phyloP scores from a whole-genome alignment of 1,140 invertebrate genomes.

The Panagrolaimus sp. region DNA sequence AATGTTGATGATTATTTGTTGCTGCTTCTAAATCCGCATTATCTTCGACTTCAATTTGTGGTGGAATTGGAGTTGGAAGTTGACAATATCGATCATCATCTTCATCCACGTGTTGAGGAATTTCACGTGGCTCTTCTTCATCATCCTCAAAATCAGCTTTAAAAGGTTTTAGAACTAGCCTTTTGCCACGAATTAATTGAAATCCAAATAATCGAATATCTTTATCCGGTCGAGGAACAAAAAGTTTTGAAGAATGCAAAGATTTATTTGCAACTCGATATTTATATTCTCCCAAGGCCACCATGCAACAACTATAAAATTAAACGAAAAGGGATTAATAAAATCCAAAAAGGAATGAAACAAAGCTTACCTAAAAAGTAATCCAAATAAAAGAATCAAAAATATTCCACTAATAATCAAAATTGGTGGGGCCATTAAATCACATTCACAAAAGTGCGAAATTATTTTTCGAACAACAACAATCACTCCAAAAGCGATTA shows the following conservation, averaged over 20 bases:
- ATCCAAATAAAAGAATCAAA: slow-evolving; percentile 35
- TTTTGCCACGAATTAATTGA: slow-evolving; percentile 19
- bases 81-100: no score
- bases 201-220: slow-evolving; percentile 27
- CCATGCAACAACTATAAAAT: slow-evolving; percentile 39
- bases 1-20: no score
- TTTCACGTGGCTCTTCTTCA: no score
- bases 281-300: slow-evolving; percentile 38
- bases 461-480: not conserved
- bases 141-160: no score
- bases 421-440: slow-evolving; percentile 27
- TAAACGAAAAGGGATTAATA: not conserved
- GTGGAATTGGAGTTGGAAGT: no score
- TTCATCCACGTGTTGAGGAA: no score
- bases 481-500: not conserved
- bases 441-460: slow-evolving; percentile 23
- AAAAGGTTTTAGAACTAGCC: not conserved
- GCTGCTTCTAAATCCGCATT: no score
- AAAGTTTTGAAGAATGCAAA: slow-evolving; percentile 26
- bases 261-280: slow-evolving; percentile 34
- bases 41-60: no score
- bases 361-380: slow-evolving; percentile 29
- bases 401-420: slow-evolving; percentile 38
- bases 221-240: slow-evolving; percentile 24
- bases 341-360: no score